phyloP scores from a whole-genome alignment of 2,888 invertebrate genomes.

The Autographa gamma region DNA sequence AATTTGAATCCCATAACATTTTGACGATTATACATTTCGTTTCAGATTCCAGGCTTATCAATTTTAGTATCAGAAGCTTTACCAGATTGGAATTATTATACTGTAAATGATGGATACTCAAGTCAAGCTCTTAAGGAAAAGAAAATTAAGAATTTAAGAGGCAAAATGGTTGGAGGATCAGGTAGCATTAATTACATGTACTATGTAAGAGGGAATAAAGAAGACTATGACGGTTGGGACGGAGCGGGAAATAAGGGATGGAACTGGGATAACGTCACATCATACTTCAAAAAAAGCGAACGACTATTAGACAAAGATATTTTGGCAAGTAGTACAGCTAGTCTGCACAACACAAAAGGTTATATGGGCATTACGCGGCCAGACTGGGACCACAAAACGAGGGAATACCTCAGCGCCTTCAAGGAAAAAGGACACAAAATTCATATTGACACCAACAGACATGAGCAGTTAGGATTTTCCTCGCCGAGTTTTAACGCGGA shows the following conservation, averaged over 20 bases:
- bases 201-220: conserved; percentile 90
- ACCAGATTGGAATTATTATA: conserved; percentile 90
- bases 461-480: conserved; percentile 68
- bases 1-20: no score
- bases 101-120: conserved; percentile 65
- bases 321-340: conserved; percentile 66
- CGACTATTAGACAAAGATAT: conserved; percentile 51
- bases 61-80: conserved; percentile 62
- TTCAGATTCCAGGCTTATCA: conserved; percentile 61
- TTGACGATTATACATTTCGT: conserved; percentile 12
- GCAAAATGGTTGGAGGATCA: conserved; percentile 91
- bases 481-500: conserved; percentile 62
- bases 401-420: conserved; percentile 72
- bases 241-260: conserved; percentile 87
- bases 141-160: conserved; percentile 83
- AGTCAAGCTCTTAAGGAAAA: conserved; percentile 63
- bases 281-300: conserved; percentile 74
- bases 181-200: conserved; percentile 91
- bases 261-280: conserved; percentile 67
- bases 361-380: conserved; percentile 67
- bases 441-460: conserved; percentile 66
- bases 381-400: conserved; percentile 66
- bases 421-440: conserved; percentile 68
- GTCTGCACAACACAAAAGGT: conserved; percentile 65
- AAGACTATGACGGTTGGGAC: conserved; percentile 91